A percentile compares a stretch with the other conserved stretches of the same genome.
Conservation (phyloP, 2,113 vertebrate genomes). For the Poicephalus meyeri region DNA sequence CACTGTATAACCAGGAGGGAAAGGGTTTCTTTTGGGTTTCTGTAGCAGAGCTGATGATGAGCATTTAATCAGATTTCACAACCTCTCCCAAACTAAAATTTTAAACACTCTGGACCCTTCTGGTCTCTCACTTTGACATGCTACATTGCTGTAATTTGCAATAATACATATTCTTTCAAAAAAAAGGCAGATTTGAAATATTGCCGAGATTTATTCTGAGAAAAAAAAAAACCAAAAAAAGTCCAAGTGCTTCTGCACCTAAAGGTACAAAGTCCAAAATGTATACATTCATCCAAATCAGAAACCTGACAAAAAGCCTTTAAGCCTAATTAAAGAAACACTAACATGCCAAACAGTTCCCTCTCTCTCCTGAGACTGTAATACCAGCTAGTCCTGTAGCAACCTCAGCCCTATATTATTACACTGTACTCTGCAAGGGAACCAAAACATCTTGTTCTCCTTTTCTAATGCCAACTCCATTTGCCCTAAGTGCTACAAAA, state of each 20-base stretch:
- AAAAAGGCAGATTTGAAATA: background rate
- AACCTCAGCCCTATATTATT: background rate
- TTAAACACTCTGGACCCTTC: background rate
- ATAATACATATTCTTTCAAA: background rate
- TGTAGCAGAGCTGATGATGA: background rate
- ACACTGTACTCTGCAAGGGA: background rate
- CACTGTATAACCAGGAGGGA: background rate
- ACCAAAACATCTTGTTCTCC: background rate
- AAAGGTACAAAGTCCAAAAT: background rate
- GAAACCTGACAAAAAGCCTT: background rate
- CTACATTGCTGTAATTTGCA: background rate
- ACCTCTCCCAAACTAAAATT: background rate
- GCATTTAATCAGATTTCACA: background rate
- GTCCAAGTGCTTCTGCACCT: background rate
- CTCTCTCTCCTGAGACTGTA: background rate
- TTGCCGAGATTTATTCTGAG: background rate
- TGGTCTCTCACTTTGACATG: background rate
- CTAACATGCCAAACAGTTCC: background rate
- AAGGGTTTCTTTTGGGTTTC: background rate
- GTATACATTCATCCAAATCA: background rate
- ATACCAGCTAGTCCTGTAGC: background rate
- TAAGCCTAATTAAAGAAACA: background rate
- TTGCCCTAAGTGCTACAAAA: background rate
- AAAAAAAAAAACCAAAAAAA: background rate
- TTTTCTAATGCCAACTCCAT: fast-evolving